A percentile compares a stretch with the other conserved stretches of the same genome.
Conservation (phyloP, 2,113 vertebrate genomes). For the Aphyosemion australe region DNA sequence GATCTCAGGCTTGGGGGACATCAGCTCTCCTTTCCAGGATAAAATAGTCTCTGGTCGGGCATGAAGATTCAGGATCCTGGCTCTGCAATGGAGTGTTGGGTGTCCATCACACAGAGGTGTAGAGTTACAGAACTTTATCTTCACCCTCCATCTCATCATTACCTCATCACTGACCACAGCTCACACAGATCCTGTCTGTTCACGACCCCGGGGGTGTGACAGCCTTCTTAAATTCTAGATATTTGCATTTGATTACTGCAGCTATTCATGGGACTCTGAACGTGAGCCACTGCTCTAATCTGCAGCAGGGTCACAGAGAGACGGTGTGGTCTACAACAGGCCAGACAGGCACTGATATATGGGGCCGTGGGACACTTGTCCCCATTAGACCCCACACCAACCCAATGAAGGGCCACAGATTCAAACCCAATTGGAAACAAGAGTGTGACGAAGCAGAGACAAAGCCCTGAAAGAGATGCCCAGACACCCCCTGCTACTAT, state of each 20-base stretch:
- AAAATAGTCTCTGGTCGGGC: slow-evolving; percentile 19
- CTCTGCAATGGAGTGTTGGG: slow-evolving; percentile 48
- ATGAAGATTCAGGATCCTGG: slow-evolving; percentile 41
- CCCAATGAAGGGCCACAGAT: slow-evolving; percentile 52
- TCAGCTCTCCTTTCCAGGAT: slow-evolving; percentile 49
- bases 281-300: slow-evolving; percentile 47
- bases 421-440: slow-evolving; percentile 45
- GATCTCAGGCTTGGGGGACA: slow-evolving; percentile 12
- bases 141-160: slow-evolving; percentile 40
- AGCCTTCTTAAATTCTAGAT: slow-evolving; percentile 46
- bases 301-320: slow-evolving; percentile 36
- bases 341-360: slow-evolving; percentile 67
- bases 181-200: slow-evolving; percentile 23
- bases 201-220: not conserved
- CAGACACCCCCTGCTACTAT: slow-evolving; percentile 43
- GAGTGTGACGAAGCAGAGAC: slow-evolving; percentile 70
- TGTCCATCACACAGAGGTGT: slow-evolving; percentile 60
- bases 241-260: slow-evolving; percentile 56
- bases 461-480: slow-evolving; percentile 60
- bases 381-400: slow-evolving; percentile 62
- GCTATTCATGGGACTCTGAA: slow-evolving; percentile 25
- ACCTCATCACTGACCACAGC: slow-evolving; percentile 46
- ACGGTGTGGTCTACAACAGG: slow-evolving; percentile 46
- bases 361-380: slow-evolving; percentile 67
- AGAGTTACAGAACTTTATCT: slow-evolving; percentile 52